Base-by-base conservation (phyloP, 2,113 vertebrate species). In the Machaerirhynchus nigripectus region DNA sequence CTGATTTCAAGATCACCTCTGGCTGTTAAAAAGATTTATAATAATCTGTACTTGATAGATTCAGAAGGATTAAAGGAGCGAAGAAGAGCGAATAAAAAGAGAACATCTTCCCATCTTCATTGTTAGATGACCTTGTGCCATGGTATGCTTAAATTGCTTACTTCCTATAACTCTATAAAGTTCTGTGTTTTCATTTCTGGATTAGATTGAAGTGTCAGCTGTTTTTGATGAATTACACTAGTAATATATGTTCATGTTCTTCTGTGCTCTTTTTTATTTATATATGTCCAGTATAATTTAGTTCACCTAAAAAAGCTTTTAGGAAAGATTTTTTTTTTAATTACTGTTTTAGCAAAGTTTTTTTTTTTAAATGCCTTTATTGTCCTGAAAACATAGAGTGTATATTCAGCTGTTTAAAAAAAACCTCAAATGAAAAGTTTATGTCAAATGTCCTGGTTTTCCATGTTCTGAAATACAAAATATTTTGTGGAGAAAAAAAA, bases 171-270 rank as follows among this genome's bases (percentile, higher is more conserved):
- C 98, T 98, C 98, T 97, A 98, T 98, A 98, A 97, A 98, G 95
- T 98, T 98, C 98, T 98, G 97, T 98, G 98, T 98, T 98, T 98
- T 98, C 98, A 98, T 98, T 98, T 98, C 97, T 22, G 96, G 97
- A 97, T 98, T 98, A 98, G 98, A 98, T 98, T 98, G 97, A 98
- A 98, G 98, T 98, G 98, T 98, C 98, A 98, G 97, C 97, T 97
- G 95, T 76, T 97, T 98, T 97, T 98, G 98, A 98, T 98, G 97
- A 97, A 98, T 98, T 97, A 86, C 95, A 84, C 97, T 94, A 92
- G 98, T 98, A 98, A 98, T 98, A 97, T 97, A 98, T 98, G 97
- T 98, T 98, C 98, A 97, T 96, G 97, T 97, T 98, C 95, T 83
- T 98, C 97, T 97, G 97, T 97, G 97, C 93, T 98, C 97, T 96